Evolutionary conservation across 2,113 vertebrate genomes (phyloP).

Genomic region (Campylorhamphus procurvoides): DNA sequence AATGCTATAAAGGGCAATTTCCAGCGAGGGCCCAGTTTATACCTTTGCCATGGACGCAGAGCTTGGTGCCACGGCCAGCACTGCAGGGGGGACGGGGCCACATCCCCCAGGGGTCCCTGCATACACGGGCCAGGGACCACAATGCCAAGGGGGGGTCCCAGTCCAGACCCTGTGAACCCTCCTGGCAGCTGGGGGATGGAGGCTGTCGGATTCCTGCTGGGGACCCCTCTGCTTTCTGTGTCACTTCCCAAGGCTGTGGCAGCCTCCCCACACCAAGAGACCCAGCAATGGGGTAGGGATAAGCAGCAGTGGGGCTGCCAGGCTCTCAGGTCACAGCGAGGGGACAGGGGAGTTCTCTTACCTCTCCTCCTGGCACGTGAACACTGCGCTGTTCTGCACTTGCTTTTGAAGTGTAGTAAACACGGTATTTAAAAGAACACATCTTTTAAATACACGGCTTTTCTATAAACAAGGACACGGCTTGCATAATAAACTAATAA

Average conservation of each 20-base stretch:
- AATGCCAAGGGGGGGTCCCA: neutral
- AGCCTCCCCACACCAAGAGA: fast-evolving
- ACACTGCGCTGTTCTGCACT: neutral
- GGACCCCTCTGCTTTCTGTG: neutral
- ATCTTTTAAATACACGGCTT: constrained; percentile 30
- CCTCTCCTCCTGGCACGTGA: neutral
- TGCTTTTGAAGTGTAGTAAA: constrained; percentile 53
- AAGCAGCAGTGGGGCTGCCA: neutral
- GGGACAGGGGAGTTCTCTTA: neutral
- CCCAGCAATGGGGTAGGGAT: fast-evolving
- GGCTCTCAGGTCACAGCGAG: fast-evolving
- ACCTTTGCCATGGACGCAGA: neutral
- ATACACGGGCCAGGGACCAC: neutral
- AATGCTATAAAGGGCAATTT: neutral
- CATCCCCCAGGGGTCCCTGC: too few species aligned
- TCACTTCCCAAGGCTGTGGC: neutral
- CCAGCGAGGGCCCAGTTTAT: neutral
- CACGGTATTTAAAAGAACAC: constrained; percentile 22
- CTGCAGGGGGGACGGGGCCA: neutral
- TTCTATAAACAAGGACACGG: constrained; percentile 62
- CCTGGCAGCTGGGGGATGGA: neutral
- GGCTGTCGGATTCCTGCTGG: fast-evolving
- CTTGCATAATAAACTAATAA: constrained; percentile 71
- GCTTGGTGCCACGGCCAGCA: neutral
- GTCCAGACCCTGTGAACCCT: neutral